Percentiles rank a stretch among this genome's conserved stretches.
These are phyloP conservation scores for Nebria brevicollis DNA, from an alignment of 2,888 invertebrate genomes.

Conservation along the genomic window DNA sequence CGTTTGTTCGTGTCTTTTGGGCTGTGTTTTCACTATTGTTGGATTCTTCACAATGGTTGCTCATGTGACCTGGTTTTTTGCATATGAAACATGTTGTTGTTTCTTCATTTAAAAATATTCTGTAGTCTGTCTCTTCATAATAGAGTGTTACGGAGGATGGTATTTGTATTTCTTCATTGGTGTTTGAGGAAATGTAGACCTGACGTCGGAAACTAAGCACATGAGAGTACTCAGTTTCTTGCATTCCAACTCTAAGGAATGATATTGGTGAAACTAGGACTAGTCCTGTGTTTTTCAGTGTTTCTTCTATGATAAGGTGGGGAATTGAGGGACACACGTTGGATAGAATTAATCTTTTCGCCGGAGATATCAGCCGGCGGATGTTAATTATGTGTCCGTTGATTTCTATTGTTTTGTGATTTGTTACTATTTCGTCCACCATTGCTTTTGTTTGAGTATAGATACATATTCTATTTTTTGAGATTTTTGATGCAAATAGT, in stretches of 20 bases:
- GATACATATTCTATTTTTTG: constrained; percentile 22
- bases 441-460: background rate
- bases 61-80: constrained; percentile 27
- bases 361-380: constrained; percentile 10
- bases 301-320: constrained; percentile 30
- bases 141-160: constrained; percentile 37
- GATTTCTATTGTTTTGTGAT: constrained; percentile 12
- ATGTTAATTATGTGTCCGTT: background rate
- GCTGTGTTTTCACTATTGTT: constrained; percentile 6
- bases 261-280: constrained; percentile 46
- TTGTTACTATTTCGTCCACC: constrained; percentile 12
- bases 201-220: constrained; percentile 49
- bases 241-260: constrained; percentile 47
- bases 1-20: background rate
- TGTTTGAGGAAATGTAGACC: constrained; percentile 48
- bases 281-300: constrained; percentile 44
- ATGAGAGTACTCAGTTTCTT: constrained; percentile 45
- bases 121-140: constrained; percentile 18
- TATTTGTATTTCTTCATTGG: constrained; percentile 35
- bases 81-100: constrained; percentile 27
- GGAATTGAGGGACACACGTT: constrained; percentile 50
- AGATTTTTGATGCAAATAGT: constrained; percentile 17
- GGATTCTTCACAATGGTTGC: constrained; percentile 15
- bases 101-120: constrained; percentile 30
- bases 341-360: constrained; percentile 10